phyloP scores from a whole-genome alignment of 2,113 vertebrate genomes.

The Micronisus gabar region DNA sequence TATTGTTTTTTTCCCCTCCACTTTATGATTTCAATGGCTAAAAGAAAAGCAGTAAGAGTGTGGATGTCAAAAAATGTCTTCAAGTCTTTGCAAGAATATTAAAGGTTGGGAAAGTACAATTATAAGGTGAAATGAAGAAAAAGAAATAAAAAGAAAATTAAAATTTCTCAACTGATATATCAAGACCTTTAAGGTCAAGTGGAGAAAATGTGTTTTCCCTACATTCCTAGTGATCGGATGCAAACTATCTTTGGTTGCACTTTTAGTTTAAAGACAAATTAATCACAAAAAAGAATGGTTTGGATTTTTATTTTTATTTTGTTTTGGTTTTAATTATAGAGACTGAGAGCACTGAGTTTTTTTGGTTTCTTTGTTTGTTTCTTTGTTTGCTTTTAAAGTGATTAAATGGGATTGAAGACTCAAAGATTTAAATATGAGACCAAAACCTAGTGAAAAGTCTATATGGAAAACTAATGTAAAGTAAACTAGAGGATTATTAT shows the following conservation, averaged over 20 bases:
- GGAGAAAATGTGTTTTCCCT: not conserved
- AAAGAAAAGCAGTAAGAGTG: not conserved
- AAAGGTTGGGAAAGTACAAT: not conserved
- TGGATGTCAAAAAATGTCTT: not conserved
- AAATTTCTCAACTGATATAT: not conserved
- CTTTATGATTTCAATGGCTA: not conserved
- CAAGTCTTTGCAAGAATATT: not conserved
- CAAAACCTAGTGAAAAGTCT: not conserved
- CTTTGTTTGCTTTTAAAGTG: not conserved
- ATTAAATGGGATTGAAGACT: not conserved
- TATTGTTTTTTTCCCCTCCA: not conserved
- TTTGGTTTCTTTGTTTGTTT: not conserved
- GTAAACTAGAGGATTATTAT: not conserved
- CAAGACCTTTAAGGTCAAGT: not conserved
- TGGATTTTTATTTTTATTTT: not conserved
- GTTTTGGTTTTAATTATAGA: not conserved
- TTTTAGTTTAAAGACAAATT: not conserved
- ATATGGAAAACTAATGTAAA: not conserved
- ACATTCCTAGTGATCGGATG: not conserved
- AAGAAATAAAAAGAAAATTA: not conserved
- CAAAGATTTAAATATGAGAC: not conserved
- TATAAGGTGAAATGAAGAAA: not conserved
- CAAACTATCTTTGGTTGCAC: not conserved
- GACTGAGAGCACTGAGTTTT: not conserved
- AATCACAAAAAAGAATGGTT: rapidly evolving